A percentile compares a stretch with the other conserved stretches of the same genome.
Evolutionary conservation across 2,888 invertebrate genomes (phyloP).

Genomic region (Leucozona laternaria): DNA sequence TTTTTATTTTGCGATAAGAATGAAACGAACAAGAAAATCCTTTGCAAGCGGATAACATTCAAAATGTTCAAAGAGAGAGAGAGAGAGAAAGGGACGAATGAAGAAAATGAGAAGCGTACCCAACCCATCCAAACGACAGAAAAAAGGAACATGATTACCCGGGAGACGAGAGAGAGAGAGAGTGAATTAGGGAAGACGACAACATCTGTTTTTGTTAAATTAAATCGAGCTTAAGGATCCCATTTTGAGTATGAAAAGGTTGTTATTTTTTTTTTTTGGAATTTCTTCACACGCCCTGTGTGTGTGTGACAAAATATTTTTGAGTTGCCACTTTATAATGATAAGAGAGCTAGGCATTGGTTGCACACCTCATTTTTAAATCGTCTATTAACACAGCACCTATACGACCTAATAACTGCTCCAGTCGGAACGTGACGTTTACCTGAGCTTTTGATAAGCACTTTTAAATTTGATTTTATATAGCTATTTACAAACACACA

Average conservation of each 20-base stretch:
- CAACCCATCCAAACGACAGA: too few relatives aligned
- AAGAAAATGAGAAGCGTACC: too few relatives aligned
- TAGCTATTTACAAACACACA: neutral
- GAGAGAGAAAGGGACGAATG: neutral
- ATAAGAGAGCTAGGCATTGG: neutral
- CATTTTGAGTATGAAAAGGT: neutral
- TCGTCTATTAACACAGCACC: constrained; percentile 56
- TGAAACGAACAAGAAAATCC: constrained; percentile 62
- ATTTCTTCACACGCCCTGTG: neutral
- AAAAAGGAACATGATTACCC: constrained; percentile 4
- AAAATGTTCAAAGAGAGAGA: neutral
- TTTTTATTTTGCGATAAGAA: constrained; percentile 69
- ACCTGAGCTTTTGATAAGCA: constrained; percentile 21
- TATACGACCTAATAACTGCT: constrained; percentile 37
- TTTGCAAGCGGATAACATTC: constrained; percentile 20
- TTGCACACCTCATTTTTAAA: constrained; percentile 62
- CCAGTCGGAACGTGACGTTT: constrained; percentile 57
- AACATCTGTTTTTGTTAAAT: constrained; percentile 67
- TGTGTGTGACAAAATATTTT: constrained; percentile 28
- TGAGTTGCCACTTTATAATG: constrained; percentile 47
- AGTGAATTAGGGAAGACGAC: constrained; percentile 65
- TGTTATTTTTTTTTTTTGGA: neutral
- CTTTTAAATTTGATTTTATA: neutral
- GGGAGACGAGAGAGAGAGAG: too few relatives aligned
- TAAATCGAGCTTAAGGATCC: constrained; percentile 62